Percentiles rank a stretch among this genome's conserved stretches.
Conservation (phyloP, 1,140 invertebrate species). For the Harlomillsia oculata region DNA sequence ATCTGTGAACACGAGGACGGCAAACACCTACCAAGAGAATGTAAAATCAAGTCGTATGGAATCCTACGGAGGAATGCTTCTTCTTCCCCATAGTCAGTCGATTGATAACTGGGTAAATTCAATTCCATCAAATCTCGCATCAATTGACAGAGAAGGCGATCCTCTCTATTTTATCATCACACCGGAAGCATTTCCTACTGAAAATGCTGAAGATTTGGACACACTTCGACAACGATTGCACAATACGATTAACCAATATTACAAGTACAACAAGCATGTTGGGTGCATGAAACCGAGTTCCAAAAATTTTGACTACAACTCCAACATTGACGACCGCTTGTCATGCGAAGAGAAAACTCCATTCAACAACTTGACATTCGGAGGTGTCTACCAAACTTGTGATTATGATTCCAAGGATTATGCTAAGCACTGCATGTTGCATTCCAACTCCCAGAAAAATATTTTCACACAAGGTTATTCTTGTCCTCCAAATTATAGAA, state of each 20-base stretch:
- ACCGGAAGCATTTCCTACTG: background rate
- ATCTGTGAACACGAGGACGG: background rate
- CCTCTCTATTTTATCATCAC: slow-evolving; percentile 4
- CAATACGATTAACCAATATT: background rate
- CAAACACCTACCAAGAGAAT: background rate
- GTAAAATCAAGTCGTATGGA: background rate
- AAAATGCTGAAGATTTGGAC: background rate
- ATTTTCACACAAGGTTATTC: background rate
- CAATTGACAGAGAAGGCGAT: slow-evolving; percentile 2
- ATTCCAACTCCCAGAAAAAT: background rate
- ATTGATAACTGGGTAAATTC: background rate
- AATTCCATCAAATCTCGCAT: background rate
- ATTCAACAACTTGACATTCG: slow-evolving; percentile 14
- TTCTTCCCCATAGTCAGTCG: background rate
- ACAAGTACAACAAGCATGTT: background rate
- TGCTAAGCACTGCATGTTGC: background rate
- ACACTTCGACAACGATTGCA: background rate
- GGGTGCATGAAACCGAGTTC: slow-evolving; percentile 13
- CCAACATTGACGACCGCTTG: slow-evolving; percentile 9
- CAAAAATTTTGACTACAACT: slow-evolving; percentile 21
- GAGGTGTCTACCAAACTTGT: slow-evolving; percentile 13
- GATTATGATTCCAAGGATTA: background rate
- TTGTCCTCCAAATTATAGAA: background rate
- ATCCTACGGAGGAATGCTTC: background rate
- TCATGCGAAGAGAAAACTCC: slow-evolving; percentile 9